These are phyloP conservation scores for Promerops cafer DNA, from an alignment of 2,113 vertebrate genomes.

Conservation along the genomic window DNA sequence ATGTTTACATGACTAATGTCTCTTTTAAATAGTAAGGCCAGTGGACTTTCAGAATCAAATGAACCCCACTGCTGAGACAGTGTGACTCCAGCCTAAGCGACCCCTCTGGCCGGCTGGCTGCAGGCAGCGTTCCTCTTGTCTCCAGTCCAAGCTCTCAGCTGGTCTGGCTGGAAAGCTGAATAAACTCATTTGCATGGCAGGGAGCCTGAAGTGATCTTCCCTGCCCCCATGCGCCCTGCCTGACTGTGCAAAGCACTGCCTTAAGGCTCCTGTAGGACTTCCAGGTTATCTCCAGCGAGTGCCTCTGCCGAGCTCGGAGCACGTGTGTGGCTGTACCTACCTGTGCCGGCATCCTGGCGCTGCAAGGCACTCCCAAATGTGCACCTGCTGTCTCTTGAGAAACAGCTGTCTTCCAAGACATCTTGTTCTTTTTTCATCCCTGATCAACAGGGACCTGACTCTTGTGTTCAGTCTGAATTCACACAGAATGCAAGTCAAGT, in stretches of 20 bases:
- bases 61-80: not conserved
- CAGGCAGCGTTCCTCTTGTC: not conserved
- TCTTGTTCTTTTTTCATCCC: not conserved
- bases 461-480: not conserved
- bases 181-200: not conserved
- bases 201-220: not conserved
- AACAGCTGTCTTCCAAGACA: not conserved
- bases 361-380: not conserved
- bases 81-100: not conserved
- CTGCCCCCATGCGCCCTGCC: not conserved
- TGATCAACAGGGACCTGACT: not conserved
- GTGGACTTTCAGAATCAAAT: not conserved
- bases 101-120: not conserved
- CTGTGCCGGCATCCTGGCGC: not conserved
- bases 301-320: fast-evolving
- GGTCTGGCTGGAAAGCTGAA: not conserved
- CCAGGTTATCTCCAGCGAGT: not conserved
- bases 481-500: not conserved
- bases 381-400: not conserved
- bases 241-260: not conserved
- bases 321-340: fast-evolving
- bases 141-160: not conserved
- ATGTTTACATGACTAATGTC: not conserved
- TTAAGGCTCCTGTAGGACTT: not conserved
- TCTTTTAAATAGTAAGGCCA: not conserved